phyloP scores from a whole-genome alignment of 2,113 vertebrate species.

The Varanus salvator region DNA sequence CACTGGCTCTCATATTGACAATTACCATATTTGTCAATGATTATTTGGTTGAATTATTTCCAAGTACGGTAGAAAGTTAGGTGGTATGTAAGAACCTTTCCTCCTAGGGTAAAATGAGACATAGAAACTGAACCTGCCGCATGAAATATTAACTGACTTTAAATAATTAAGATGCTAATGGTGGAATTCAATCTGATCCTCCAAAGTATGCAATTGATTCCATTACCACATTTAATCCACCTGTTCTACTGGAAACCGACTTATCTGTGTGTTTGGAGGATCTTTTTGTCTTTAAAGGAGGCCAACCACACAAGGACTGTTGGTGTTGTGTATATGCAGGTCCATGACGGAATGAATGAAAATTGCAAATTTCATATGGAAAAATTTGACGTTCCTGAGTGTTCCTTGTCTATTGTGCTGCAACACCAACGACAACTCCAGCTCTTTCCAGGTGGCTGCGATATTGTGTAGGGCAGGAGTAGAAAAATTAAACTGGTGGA shows the following conservation, averaged over 20 bases:
- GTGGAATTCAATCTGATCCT: conserved; percentile 49
- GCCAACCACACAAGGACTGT: background rate
- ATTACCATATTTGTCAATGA: background rate
- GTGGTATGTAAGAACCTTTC: background rate
- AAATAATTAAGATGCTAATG: conserved; percentile 64
- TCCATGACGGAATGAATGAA: conserved; percentile 6
- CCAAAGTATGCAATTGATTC: conserved; percentile 48
- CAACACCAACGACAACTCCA: background rate
- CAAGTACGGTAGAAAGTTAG: background rate
- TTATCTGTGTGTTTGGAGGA: conserved; percentile 30
- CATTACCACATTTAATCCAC: conserved; percentile 35
- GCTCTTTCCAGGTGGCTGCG: background rate
- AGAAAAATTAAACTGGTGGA: too few species aligned
- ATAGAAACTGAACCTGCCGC: conserved; percentile 16
- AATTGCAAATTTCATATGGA: background rate
- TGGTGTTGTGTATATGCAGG: conserved; percentile 7
- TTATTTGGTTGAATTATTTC: background rate
- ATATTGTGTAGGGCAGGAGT: background rate
- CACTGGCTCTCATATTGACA: too few species aligned
- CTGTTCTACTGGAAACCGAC: conserved; percentile 32
- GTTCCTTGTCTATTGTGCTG: background rate
- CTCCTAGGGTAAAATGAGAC: conserved; percentile 37
- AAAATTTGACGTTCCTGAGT: background rate
- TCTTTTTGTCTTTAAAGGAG: background rate
- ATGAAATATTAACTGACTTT: conserved; percentile 45